Conservation (phyloP, 2,797 vertebrate species). For the Danio jaintianensis region DNA sequence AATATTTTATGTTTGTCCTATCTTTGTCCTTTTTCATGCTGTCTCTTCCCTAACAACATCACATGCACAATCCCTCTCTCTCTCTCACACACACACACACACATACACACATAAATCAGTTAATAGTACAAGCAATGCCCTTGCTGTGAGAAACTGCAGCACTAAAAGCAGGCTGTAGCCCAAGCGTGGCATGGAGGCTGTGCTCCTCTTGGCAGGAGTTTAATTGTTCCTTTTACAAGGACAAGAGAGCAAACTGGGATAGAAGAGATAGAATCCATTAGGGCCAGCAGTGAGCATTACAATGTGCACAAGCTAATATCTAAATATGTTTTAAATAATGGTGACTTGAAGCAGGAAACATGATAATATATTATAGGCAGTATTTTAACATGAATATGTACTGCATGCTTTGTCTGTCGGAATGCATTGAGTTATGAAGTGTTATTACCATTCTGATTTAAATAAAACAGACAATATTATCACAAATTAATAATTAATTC, state of each 20-base stretch:
- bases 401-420: not conserved
- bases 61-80: slow-evolving; percentile 2
- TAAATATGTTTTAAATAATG: not conserved
- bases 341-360: not conserved
- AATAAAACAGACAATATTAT: slow-evolving; percentile 26
- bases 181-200: slow-evolving; percentile 47
- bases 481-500: slow-evolving; percentile 28
- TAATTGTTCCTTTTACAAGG: slow-evolving; percentile 60
- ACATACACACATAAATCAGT: slow-evolving; percentile 44
- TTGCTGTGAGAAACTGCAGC: slow-evolving; percentile 60
- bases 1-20: not conserved
- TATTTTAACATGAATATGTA: not conserved
- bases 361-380: not conserved
- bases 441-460: slow-evolving; percentile 19
- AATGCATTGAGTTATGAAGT: not conserved
- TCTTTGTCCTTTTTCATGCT: slow-evolving; percentile 14
- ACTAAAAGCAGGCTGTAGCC: slow-evolving; percentile 57
- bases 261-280: slow-evolving; percentile 44
- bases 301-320: not conserved
- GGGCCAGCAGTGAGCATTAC: slow-evolving; percentile 27
- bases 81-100: slow-evolving; percentile 24
- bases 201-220: slow-evolving; percentile 59
- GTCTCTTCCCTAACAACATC: slow-evolving; percentile 14
- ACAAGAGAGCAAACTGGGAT: slow-evolving; percentile 49
- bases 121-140: slow-evolving; percentile 56